Evolutionary conservation across 1,140 invertebrate genomes (phyloP).

Genomic region (Bombus confusus): DNA sequence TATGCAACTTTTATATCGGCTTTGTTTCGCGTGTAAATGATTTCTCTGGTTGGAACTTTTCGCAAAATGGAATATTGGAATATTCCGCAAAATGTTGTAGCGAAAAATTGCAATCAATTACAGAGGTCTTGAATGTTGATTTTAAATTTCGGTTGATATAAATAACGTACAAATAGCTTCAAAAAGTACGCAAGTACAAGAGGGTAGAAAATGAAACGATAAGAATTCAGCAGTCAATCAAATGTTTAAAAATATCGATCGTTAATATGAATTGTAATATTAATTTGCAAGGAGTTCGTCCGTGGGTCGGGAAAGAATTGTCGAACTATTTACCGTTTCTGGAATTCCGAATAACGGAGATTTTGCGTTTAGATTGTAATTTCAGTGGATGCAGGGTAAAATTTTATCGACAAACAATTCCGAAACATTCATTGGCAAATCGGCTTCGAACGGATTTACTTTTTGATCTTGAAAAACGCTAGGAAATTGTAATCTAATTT

Average conservation of each 20-base stretch:
- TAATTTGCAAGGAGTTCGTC: neutral
- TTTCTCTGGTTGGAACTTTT: neutral
- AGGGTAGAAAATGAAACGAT: neutral
- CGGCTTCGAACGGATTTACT: conserved; percentile 1
- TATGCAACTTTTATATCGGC: neutral
- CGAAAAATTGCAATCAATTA: neutral
- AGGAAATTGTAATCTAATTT: conserved; percentile 4
- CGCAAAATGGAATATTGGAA: no score
- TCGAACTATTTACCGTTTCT: neutral
- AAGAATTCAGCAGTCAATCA: neutral
- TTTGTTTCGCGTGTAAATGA: neutral
- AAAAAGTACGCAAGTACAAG: neutral
- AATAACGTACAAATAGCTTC: fast-evolving
- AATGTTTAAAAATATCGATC: neutral
- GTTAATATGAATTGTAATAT: neutral
- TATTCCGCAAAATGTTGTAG: no score
- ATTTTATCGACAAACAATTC: conserved; percentile 7
- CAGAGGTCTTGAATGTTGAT: neutral
- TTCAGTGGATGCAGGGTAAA: neutral
- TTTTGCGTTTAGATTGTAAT: conserved; percentile 1
- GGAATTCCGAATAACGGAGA: neutral
- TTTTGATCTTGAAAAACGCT: conserved; percentile 8
- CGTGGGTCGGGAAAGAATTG: neutral
- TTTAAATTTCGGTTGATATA: neutral
- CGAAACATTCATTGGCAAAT: neutral